phyloP scores from a whole-genome alignment of 2,113 vertebrate species.

The Carollia perspicillata region DNA sequence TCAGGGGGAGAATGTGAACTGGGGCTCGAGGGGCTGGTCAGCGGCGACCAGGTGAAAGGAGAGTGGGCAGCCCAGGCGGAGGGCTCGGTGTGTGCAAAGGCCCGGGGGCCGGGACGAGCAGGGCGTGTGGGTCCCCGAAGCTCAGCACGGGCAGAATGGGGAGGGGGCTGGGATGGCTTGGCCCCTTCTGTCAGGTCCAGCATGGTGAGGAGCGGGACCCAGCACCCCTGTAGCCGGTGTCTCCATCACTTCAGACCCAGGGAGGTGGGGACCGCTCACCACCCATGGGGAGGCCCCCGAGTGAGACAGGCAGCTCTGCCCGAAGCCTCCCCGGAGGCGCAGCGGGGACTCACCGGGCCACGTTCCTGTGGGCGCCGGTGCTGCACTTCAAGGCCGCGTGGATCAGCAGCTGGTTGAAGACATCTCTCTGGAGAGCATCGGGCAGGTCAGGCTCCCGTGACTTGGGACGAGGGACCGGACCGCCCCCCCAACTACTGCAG shows the following conservation, averaged over 20 bases:
- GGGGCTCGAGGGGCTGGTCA: neutral
- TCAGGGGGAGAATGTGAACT: neutral
- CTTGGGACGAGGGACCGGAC: rapidly evolving
- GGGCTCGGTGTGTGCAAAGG: neutral
- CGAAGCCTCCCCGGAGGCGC: rapidly evolving
- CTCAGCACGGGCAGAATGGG: neutral
- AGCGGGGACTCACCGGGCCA: conserved; percentile 85
- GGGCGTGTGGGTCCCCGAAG: rapidly evolving
- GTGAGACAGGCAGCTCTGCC: neutral
- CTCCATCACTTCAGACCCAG: neutral
- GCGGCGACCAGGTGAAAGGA: rapidly evolving
- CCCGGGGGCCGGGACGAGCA: neutral
- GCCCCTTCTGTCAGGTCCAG: neutral
- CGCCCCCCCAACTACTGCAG: rapidly evolving
- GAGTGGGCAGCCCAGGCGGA: rapidly evolving
- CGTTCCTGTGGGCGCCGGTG: conserved; percentile 82
- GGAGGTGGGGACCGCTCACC: neutral
- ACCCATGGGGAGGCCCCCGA: rapidly evolving
- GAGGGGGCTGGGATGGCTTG: neutral
- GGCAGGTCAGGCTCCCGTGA: neutral
- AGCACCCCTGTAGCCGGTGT: rapidly evolving
- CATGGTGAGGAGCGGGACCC: neutral
- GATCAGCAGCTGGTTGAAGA: conserved; percentile 93
- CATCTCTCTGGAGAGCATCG: conserved; percentile 87
- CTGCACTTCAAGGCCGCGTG: conserved; percentile 90